Base-by-base conservation (phyloP, 2,113 vertebrate species). In the rabbit (Oryctolagus cuniculus) region DNA sequence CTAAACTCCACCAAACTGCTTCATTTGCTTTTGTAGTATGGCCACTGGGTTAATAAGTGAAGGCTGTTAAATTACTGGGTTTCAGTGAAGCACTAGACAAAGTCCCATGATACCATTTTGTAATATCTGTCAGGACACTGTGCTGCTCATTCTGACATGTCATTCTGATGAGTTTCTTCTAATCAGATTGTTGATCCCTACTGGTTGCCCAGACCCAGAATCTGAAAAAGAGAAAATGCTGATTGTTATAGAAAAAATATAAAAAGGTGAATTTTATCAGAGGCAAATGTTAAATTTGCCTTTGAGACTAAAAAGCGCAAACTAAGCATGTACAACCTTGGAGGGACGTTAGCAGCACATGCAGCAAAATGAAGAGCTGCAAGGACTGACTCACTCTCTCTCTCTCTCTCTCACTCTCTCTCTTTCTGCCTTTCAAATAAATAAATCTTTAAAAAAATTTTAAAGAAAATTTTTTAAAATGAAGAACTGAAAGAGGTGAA, bases 231-330 rank as follows among this genome's bases (percentile, higher is more conserved):
- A n/a, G 77, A 21, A 87, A 44, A 55, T 25, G 27, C 6, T 90
- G 44, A 78, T 79, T 69, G 67, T 89, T 91, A 49, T 72, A 16
- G 53, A 7, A 49, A 31, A 97, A 61, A 38, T 95, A 78, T 55
- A 91, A 53, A 10, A 77, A 93, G 36, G 27, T 90, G 34, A 61
- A 78, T 82, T 95, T 77, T 69, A 67, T 90, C 49, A 73, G 44
- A 73, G 74, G 44, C 70, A 81, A 87, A 61, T 82, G 3, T 64
- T 95, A 75, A 85, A 19, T 94, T 94, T 93, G 0, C 63, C 34
- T 13, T 79, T 80, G 36, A 34, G 25, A 84, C 63, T 34, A 84
- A 38, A 86, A 90, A 91, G 38, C 31, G 92, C 63, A 79, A 36
- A 64, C 75, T 92, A 19, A 89, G 61, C 22, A 91, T 67, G 22